Evolutionary conservation across 2,888 invertebrate genomes (phyloP), one percentile per base, ranked within the genome.

Genomic region (Bombylius discolor): DNA sequence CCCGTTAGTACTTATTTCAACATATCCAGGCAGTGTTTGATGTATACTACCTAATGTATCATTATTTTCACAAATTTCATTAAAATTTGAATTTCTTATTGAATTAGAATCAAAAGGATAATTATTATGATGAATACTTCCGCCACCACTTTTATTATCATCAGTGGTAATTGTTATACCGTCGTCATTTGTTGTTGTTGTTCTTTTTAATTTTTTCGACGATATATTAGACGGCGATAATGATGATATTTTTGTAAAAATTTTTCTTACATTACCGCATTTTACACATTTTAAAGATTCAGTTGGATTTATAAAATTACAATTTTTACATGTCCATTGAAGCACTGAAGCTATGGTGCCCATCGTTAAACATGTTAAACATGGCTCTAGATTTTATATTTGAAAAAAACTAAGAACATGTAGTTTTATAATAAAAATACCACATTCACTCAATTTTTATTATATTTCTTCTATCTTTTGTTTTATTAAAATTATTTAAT

Each of bases 271-370:
- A 69, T 79, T 79, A 66, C 87, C 88, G 79, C 90, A 91, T 80
- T 87, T 83, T 79, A 85, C 81, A 77, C 91, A 91, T 79, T 82
- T 84, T 66, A 82, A 78, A 75, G 84, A 84, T 77, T 91, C 90
- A 62, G 89, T 89, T 64, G 90, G 89, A 76, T 91, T 91, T 77
- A 91, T 89, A 76, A 87, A 82, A 77, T 86, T 83, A 79, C 91
- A 91, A 76, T 84, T 82, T 75, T 82, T 82, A 81, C 91, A 91
- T 79, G 89, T 87, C 90, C 90, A 92, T 80, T 91, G 91, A 76
- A 91, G 83, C 79, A 91, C 90, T 75, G 91, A 91, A 78, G 90
- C 89, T 79, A 90, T 90, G 75, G 90, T 89, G 78, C 91, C 91
- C 91, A 91, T 91, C 63, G 57, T 63, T 62, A 59, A 60, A 60